These are phyloP conservation scores for Ctenosaura bakeri DNA, from an alignment of 2,797 vertebrate genomes.

Conservation along the genomic window DNA sequence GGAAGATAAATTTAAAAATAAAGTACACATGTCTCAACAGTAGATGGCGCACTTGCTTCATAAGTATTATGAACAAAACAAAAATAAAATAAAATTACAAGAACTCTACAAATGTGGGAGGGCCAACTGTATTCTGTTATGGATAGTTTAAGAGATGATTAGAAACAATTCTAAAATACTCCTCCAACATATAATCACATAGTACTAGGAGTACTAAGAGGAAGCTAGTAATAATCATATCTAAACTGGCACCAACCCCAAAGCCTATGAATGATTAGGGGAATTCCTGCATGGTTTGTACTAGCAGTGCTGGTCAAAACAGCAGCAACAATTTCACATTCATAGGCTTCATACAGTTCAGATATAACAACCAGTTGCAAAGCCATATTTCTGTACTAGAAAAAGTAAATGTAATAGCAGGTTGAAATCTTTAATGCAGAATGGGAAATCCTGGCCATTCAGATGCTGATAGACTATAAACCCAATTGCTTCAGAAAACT, in stretches of 20 bases:
- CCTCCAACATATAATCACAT: background rate
- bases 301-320: background rate
- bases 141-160: background rate
- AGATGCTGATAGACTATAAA: background rate
- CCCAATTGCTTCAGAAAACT: background rate
- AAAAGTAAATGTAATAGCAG: background rate
- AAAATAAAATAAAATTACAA: too few relatives aligned
- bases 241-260: too few relatives aligned
- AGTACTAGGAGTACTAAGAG: background rate
- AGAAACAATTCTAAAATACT: background rate
- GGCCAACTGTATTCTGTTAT: background rate
- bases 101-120: too few relatives aligned
- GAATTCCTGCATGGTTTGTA: too few relatives aligned
- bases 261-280: too few relatives aligned
- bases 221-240: too few relatives aligned
- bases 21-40: conserved; percentile 32
- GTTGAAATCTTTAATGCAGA: background rate
- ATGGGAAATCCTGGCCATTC: background rate
- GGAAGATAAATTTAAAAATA: conserved; percentile 15
- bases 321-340: background rate
- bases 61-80: background rate
- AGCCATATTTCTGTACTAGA: background rate
- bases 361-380: background rate
- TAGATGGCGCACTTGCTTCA: conserved; percentile 62
- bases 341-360: background rate